Evolutionary conservation across 2,797 vertebrate genomes (phyloP).

Genomic region (Hyperoplus immaculatus): DNA sequence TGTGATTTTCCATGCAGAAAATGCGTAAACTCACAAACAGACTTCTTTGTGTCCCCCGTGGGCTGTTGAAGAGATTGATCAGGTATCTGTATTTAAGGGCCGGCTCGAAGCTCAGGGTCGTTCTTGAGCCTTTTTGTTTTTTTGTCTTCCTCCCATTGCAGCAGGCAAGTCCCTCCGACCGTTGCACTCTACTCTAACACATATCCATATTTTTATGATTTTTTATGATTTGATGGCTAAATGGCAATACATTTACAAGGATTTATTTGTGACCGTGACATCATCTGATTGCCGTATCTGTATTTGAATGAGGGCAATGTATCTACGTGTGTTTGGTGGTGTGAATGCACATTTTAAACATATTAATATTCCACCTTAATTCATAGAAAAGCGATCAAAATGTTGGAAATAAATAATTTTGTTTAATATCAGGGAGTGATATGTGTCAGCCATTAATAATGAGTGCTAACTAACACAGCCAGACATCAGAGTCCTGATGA

Average conservation of each 20-base stretch:
- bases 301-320: background rate
- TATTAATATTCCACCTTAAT: constrained; percentile 24
- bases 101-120: constrained; percentile 35
- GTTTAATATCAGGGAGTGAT: background rate
- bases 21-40: constrained; percentile 10
- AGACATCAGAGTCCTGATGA: constrained; percentile 3
- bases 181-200: background rate
- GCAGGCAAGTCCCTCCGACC: constrained; percentile 25
- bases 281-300: background rate
- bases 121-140: constrained; percentile 26
- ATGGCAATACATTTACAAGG: constrained; percentile 15
- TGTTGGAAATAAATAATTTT: background rate
- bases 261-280: constrained; percentile 4
- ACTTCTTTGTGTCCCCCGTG: constrained; percentile 27
- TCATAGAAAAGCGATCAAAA: constrained; percentile 2
- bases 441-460: constrained; percentile 5
- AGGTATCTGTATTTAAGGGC: constrained; percentile 39
- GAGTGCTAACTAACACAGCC: background rate
- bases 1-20: background rate
- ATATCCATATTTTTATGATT: constrained; percentile 15
- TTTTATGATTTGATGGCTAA: too few relatives aligned
- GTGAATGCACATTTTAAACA: background rate
- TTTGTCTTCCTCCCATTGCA: constrained; percentile 24
- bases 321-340: background rate
- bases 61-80: constrained; percentile 44